Evolutionary conservation across 1,140 invertebrate genomes (phyloP).

Genomic region (Heterodera carotae): DNA sequence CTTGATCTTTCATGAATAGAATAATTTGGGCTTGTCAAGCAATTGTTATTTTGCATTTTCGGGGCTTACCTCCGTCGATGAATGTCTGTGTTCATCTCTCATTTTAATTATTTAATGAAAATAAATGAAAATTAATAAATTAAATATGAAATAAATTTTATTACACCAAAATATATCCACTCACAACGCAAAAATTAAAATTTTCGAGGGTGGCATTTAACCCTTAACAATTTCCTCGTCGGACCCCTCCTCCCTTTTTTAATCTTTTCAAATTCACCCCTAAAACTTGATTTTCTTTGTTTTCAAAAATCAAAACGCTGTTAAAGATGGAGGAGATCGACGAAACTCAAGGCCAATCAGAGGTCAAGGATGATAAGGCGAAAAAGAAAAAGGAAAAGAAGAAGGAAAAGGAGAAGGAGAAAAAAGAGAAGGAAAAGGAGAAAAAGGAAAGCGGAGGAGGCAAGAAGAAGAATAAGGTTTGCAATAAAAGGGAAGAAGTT

Average conservation of each 20-base stretch:
- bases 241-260: too few species aligned
- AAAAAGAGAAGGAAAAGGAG: conserved; percentile 70
- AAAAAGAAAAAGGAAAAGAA: conserved; percentile 72
- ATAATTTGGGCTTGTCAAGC: too few species aligned
- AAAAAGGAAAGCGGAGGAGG: conserved; percentile 39
- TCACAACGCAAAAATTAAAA: too few species aligned
- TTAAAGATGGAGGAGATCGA: not conserved
- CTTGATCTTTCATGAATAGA: too few species aligned
- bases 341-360: not conserved
- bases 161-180: too few species aligned
- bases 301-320: not conserved
- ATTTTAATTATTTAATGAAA: too few species aligned
- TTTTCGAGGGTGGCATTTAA: too few species aligned
- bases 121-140: too few species aligned
- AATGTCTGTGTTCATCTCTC: not conserved
- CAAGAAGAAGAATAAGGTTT: conserved; percentile 49
- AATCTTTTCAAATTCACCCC: too few species aligned
- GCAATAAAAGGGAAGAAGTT: not conserved
- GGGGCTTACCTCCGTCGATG: not conserved
- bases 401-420: conserved; percentile 76
- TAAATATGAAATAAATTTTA: too few species aligned
- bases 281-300: not conserved
- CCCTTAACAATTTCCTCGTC: too few species aligned
- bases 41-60: not conserved
- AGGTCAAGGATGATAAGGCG: conserved; percentile 5